These are phyloP conservation scores for Drosophila parvula DNA, from an alignment of 1,140 invertebrate species.

Conservation along the genomic window DNA sequence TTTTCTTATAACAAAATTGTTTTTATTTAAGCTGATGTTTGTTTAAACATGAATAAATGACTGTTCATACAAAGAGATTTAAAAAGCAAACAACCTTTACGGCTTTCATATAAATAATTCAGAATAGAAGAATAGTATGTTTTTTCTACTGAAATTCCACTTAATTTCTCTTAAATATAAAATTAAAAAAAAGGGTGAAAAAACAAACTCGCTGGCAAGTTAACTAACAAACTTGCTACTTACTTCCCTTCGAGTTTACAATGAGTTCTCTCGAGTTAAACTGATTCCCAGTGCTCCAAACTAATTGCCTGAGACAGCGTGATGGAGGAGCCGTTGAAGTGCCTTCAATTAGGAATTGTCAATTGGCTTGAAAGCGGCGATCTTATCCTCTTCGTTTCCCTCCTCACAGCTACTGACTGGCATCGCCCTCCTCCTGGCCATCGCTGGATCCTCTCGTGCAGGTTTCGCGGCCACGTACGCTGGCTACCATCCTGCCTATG, in stretches of 20 bases:
- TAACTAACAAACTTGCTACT: background rate
- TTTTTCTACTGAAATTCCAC: background rate
- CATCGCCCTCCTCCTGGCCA: constrained; percentile 60
- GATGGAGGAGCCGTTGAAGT: constrained; percentile 4
- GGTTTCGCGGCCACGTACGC: constrained; percentile 76
- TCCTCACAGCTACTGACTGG: constrained; percentile 49
- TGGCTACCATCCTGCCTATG: constrained; percentile 62
- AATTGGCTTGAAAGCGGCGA: background rate
- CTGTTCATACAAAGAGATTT: too few species aligned
- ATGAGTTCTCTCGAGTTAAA: constrained; percentile 1
- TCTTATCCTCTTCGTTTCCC: background rate
- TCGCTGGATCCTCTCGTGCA: constrained; percentile 56
- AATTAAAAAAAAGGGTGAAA: background rate
- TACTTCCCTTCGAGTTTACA: background rate
- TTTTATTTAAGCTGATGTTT: background rate
- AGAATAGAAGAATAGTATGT: background rate
- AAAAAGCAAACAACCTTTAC: background rate
- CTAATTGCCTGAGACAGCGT: constrained; percentile 1
- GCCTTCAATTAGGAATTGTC: background rate
- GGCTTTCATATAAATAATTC: background rate
- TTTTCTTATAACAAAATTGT: background rate
- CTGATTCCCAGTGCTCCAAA: constrained; percentile 15
- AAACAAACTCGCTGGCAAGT: background rate
- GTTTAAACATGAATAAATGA: too few species aligned
- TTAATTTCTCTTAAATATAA: background rate